phyloP scores from a whole-genome alignment of 2,113 vertebrate species.

The Antechinus flavipes region DNA sequence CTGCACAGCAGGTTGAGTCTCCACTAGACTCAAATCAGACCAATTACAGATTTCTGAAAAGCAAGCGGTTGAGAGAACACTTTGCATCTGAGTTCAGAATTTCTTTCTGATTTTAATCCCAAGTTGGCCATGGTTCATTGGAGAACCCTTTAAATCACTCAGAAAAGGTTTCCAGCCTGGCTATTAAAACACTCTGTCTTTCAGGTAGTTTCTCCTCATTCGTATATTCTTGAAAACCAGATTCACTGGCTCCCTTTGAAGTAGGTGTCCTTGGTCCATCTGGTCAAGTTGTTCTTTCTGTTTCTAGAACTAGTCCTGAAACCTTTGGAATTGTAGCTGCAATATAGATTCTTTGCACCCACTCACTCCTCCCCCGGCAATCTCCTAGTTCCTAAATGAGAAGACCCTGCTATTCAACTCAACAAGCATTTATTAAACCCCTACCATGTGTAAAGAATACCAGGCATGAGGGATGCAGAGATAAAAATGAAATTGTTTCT shows the following conservation, averaged over 20 bases:
- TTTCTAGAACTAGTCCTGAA: constrained; percentile 57
- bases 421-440: background rate
- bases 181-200: constrained; percentile 38
- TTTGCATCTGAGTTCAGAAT: constrained; percentile 60
- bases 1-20: constrained; percentile 51
- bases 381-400: background rate
- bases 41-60: constrained; percentile 58
- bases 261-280: constrained; percentile 58
- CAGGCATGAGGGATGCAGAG: background rate
- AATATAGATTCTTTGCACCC: constrained; percentile 24
- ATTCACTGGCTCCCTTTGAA: constrained; percentile 62
- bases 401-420: background rate
- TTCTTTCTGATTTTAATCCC: constrained; percentile 69
- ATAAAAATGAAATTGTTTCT: background rate
- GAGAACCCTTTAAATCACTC: constrained; percentile 63
- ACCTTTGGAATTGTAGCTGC: constrained; percentile 63
- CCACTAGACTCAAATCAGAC: constrained; percentile 60
- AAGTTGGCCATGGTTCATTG: constrained; percentile 63
- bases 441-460: background rate
- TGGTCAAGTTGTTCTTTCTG: constrained; percentile 57
- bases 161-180: constrained; percentile 58
- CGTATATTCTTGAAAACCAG: constrained; percentile 66
- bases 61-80: constrained; percentile 51
- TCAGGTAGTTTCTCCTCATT: constrained; percentile 60
- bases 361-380: background rate